Conservation (phyloP, 1,140 invertebrate genomes). For the Pantala flavescens region DNA sequence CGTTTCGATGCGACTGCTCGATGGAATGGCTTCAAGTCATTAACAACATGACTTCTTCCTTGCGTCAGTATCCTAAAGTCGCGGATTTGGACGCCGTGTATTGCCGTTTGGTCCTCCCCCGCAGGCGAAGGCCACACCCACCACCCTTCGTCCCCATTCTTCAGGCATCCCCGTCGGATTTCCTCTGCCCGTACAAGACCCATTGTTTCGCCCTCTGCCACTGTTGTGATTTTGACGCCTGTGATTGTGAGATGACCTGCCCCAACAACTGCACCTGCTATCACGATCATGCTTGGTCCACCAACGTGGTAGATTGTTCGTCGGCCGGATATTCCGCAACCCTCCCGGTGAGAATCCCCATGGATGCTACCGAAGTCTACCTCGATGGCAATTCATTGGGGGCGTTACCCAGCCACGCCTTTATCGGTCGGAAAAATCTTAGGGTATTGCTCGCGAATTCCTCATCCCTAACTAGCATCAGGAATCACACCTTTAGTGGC, state of each 20-base stretch:
- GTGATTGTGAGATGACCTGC: constrained; percentile 92
- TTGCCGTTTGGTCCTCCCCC: constrained; percentile 76
- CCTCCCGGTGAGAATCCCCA: constrained; percentile 78
- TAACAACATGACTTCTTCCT: constrained; percentile 44
- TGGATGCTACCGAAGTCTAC: constrained; percentile 90
- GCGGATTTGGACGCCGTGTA: constrained; percentile 86
- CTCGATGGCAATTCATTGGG: constrained; percentile 82
- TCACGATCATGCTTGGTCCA: constrained; percentile 87
- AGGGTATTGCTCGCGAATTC: constrained; percentile 79
- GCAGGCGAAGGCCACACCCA: constrained; percentile 47
- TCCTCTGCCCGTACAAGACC: constrained; percentile 82
- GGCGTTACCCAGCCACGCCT: constrained; percentile 76
- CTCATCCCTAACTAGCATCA: constrained; percentile 70
- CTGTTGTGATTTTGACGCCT: constrained; percentile 90
- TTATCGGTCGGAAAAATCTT: constrained; percentile 80
- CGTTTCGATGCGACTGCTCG: constrained; percentile 75
- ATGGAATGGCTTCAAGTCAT: constrained; percentile 82
- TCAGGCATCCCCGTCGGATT: constrained; percentile 75
- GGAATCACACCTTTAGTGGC: constrained; percentile 84
- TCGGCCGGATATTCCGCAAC: constrained; percentile 57
- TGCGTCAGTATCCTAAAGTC: constrained; percentile 74
- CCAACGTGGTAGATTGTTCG: constrained; percentile 87
- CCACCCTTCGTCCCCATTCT: constrained; percentile 60
- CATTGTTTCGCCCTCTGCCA: constrained; percentile 88
- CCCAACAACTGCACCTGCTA: constrained; percentile 88